Conservation (phyloP, 1,140 invertebrate genomes). For the Leguminivora glycinivorella region DNA sequence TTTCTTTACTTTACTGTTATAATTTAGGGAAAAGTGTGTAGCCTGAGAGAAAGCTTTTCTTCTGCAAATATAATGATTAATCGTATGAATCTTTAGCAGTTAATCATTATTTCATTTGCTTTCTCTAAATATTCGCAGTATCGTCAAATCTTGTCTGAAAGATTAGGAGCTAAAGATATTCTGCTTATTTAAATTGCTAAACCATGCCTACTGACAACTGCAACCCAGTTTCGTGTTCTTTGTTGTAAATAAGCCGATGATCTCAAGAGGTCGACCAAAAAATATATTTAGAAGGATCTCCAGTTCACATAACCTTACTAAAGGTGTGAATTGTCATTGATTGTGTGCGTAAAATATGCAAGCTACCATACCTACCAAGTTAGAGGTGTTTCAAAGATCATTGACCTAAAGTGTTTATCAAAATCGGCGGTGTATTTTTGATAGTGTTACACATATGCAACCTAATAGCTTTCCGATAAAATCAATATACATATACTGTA, state of each 20-base stretch:
- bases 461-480: neutral
- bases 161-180: neutral
- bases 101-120: too few relatives aligned
- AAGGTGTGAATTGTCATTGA: slow-evolving; percentile 69
- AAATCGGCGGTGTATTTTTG: neutral
- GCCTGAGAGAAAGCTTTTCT: neutral
- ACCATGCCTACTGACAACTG: slow-evolving; percentile 53
- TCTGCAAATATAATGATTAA: neutral
- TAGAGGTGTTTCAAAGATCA: slow-evolving; percentile 46
- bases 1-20: slow-evolving; percentile 16
- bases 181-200: slow-evolving; percentile 53
- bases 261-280: slow-evolving; percentile 58
- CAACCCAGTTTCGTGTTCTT: slow-evolving; percentile 62
- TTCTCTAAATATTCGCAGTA: neutral
- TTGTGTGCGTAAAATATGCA: slow-evolving; percentile 63
- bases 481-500: too few relatives aligned
- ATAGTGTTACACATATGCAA: neutral
- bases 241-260: slow-evolving; percentile 61
- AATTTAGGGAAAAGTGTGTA: neutral
- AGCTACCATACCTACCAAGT: slow-evolving; percentile 41
- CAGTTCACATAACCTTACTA: slow-evolving; percentile 48
- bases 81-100: too few relatives aligned
- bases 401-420: slow-evolving; percentile 36
- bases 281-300: slow-evolving; percentile 62
- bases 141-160: neutral